Conservation (phyloP, 2,888 invertebrate genomes). For the Melanotus villosus region DNA sequence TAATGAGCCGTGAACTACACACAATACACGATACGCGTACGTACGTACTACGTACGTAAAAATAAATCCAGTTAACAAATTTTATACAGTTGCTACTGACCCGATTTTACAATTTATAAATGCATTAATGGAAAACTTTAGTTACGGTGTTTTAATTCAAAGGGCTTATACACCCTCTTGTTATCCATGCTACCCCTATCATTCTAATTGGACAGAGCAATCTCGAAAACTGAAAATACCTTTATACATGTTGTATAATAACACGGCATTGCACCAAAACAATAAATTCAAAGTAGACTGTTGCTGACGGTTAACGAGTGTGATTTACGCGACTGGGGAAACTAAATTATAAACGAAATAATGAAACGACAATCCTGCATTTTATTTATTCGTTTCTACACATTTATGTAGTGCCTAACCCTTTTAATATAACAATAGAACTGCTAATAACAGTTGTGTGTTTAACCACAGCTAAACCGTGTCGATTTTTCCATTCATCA, state of each 20-base stretch:
- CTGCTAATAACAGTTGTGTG: conserved; percentile 43
- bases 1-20: too few relatives aligned
- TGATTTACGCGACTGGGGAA: conserved; percentile 54
- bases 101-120: neutral
- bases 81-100: too few relatives aligned
- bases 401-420: conserved; percentile 43
- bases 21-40: too few relatives aligned
- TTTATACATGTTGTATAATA: conserved; percentile 46
- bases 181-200: conserved; percentile 7
- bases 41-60: too few relatives aligned
- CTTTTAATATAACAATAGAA: conserved; percentile 40
- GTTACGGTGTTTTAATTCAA: too few relatives aligned
- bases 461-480: conserved; percentile 39
- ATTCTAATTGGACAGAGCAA: conserved; percentile 14
- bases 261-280: conserved; percentile 51
- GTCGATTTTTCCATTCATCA: conserved; percentile 33
- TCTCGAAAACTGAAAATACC: conserved; percentile 25
- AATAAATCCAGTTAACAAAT: too few relatives aligned
- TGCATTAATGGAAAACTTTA: neutral
- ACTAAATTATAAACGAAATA: conserved; percentile 57
- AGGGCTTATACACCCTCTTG: neutral
- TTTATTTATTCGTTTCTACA: conserved; percentile 51
- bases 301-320: conserved; percentile 54
- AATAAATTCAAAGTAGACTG: conserved; percentile 57
- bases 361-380: conserved; percentile 54